These are phyloP conservation scores for Phrynocephalus versicolor DNA, from an alignment of 2,113 vertebrate species.

Conservation along the genomic window DNA sequence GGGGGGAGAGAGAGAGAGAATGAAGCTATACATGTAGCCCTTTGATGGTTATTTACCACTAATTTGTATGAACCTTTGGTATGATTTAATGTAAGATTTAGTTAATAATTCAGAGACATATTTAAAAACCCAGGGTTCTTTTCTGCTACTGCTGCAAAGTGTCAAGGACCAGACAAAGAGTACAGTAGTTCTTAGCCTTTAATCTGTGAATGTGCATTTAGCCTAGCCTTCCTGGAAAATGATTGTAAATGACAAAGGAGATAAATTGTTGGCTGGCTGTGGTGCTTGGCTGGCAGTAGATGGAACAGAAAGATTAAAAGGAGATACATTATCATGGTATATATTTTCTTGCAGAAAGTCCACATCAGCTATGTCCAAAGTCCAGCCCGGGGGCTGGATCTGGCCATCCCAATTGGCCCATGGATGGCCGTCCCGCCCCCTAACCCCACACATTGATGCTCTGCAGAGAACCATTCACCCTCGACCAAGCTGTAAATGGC, in stretches of 20 bases:
- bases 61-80: not conserved
- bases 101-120: not conserved
- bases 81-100: not conserved
- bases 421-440: too few species aligned
- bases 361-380: too few species aligned
- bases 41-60: not conserved
- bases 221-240: not conserved
- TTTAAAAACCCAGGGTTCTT: not conserved
- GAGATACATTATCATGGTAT: not conserved
- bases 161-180: slow-evolving; percentile 14
- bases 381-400: too few species aligned
- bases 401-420: too few species aligned
- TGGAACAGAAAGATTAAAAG: not conserved
- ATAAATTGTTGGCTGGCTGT: not conserved
- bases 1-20: too few species aligned
- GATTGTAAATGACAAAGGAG: not conserved
- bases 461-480: too few species aligned
- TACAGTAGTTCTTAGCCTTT: not conserved
- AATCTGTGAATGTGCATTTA: not conserved
- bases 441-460: too few species aligned
- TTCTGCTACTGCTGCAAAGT: not conserved
- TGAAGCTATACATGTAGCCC: not conserved
- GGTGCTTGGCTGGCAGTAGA: not conserved
- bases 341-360: not conserved
- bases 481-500: too few species aligned